Base-by-base conservation (phyloP, 2,888 invertebrate species). In the Xanthia icteritia region DNA sequence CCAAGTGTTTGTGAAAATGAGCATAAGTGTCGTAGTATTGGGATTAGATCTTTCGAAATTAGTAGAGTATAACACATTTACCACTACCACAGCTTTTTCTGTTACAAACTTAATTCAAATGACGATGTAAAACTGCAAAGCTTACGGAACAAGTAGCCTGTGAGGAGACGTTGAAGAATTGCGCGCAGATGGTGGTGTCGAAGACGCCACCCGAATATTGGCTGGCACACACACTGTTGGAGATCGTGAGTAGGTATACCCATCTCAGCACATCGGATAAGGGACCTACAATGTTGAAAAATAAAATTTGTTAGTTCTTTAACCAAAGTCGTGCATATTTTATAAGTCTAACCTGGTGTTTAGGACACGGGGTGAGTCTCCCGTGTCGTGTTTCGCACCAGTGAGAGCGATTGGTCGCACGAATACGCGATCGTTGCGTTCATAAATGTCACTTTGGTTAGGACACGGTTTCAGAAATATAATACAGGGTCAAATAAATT, bases 91-190 rank as follows among this genome's bases (percentile, higher is more conserved):
- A 66, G 31, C 8, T 5, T 5, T 48, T 48, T 23, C 31, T 3
- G 1, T 1, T 31, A 23, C 0, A 48, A 48, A 48, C 23, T 66
- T 8, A 45, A 66, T 23, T 48, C 13, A 66, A 66, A 20, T 65
- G 36, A 54, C 4, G 15, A 20, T 0, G 0, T 6, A 36, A 20
- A 31, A 15, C 20, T 73, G 31, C 2, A 68, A 56, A 20, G 2
- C 54, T 79, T 83, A 95, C 96, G 87, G 93, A 92, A 85, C 95
- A 96, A 54, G 93, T 93, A 36, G 95, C 96, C 89, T 96, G 96
- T 8, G 94, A 94, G 36, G 95, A 95, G 69, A 94, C 93, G 85
- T 96, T 96, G 91, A 84, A 96, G 89, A 86, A 94, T 9, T 89
- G 83, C 0, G 96, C 95, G 81, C 96, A 96, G 82, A 96, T 92